A percentile compares a stretch with the other conserved stretches of the same genome.
Evolutionary conservation across 2,113 vertebrate species (phyloP).

Genomic region (Menura novaehollandiae): DNA sequence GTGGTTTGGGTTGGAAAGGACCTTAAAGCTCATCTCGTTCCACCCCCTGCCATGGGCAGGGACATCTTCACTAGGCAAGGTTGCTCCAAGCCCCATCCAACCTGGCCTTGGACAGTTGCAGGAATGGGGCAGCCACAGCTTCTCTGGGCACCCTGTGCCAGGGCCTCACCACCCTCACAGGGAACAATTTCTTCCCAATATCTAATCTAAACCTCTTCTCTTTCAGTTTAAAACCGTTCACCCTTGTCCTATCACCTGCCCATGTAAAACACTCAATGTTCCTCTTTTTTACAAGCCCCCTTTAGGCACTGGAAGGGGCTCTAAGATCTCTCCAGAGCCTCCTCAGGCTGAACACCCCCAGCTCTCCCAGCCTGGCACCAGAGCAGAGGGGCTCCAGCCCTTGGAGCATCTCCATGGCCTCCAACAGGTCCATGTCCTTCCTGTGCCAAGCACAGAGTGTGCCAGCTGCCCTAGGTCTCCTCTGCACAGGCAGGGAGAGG

Average conservation of each 20-base stretch:
- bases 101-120: not conserved
- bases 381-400: not conserved
- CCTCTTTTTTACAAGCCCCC: not conserved
- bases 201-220: not conserved
- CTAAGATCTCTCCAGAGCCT: not conserved
- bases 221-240: not conserved
- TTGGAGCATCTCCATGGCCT: not conserved
- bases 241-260: not conserved
- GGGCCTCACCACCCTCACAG: not conserved
- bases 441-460: not conserved
- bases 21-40: not conserved
- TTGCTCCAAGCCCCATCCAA: fast-evolving
- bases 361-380: not conserved
- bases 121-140: not conserved
- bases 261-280: not conserved
- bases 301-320: not conserved
- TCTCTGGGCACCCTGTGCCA: not conserved
- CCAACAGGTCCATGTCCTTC: not conserved
- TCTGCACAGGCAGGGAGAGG: not conserved
- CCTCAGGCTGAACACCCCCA: not conserved
- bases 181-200: not conserved
- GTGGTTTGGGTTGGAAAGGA: not conserved
- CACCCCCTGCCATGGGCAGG: not conserved
- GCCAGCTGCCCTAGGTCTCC: not conserved
- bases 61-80: not conserved